Conservation (phyloP, 2,888 invertebrate species). For the Zygaena filipendulae region DNA sequence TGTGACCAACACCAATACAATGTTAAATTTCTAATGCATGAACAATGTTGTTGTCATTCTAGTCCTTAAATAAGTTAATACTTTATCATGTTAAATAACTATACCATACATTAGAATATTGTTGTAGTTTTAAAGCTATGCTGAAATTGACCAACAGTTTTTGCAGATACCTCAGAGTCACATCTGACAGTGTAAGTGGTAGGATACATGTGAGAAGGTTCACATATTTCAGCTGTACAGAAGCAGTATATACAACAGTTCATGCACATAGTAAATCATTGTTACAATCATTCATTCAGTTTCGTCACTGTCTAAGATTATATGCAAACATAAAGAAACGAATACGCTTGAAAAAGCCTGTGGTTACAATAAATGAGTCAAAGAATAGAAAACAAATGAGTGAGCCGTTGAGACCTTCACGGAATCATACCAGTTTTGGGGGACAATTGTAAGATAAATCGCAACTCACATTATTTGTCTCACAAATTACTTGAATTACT, state of each 20-base stretch:
- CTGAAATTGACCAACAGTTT: slow-evolving; percentile 58
- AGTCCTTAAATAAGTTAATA: too few relatives aligned
- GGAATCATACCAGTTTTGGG: slow-evolving; percentile 35
- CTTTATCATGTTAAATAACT: too few relatives aligned
- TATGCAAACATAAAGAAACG: slow-evolving; percentile 30
- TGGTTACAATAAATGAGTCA: slow-evolving; percentile 26
- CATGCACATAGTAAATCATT: slow-evolving; percentile 19
- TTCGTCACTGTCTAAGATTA: slow-evolving; percentile 23
- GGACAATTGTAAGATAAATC: slow-evolving; percentile 39
- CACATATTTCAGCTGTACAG: slow-evolving; percentile 31
- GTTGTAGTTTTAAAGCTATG: slow-evolving; percentile 50
- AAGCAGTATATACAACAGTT: slow-evolving; percentile 23
- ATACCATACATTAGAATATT: too few relatives aligned
- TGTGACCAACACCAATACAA: slow-evolving; percentile 26
- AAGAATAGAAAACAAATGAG: slow-evolving; percentile 36
- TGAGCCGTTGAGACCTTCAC: slow-evolving; percentile 34
- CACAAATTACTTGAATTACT: slow-evolving; percentile 1
- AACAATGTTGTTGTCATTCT: slow-evolving; percentile 19
- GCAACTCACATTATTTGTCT: too few relatives aligned
- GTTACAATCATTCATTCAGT: slow-evolving; percentile 19
- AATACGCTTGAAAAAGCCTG: slow-evolving; percentile 26
- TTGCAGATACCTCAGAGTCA: slow-evolving; percentile 50
- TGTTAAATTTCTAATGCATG: slow-evolving; percentile 28
- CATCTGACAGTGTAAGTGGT: slow-evolving; percentile 33
- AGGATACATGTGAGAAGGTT: slow-evolving; percentile 33